A percentile compares a stretch with the other conserved stretches of the same genome.
These are phyloP conservation scores for Helarctos malayanus DNA, from an alignment of 2,797 vertebrate species.

Conservation along the genomic window DNA sequence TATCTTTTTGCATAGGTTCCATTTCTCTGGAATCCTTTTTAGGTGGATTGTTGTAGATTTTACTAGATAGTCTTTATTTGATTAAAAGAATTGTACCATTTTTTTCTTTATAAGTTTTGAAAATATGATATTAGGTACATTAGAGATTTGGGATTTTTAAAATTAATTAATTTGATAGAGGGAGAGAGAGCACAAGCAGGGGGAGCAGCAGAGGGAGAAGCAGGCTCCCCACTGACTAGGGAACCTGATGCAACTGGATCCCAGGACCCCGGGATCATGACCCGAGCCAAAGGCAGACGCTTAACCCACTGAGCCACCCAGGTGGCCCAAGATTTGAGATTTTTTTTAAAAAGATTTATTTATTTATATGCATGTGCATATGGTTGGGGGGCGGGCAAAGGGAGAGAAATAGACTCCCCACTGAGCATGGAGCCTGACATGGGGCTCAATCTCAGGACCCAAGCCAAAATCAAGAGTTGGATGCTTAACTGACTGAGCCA, in stretches of 20 bases:
- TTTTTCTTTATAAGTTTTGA: slow-evolving; percentile 23
- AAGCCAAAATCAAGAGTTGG: background rate
- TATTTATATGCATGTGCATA: background rate
- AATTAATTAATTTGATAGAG: background rate
- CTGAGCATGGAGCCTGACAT: background rate
- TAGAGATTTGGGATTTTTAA: background rate
- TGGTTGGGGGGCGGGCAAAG: background rate
- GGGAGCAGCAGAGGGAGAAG: background rate
- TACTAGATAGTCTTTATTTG: background rate
- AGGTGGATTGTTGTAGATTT: background rate
- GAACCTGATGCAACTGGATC: background rate
- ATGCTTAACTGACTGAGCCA: background rate
- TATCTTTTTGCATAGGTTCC: background rate
- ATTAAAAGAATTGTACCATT: background rate
- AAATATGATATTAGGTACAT: background rate
- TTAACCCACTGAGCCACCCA: background rate
- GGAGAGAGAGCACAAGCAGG: background rate
- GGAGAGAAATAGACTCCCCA: background rate
- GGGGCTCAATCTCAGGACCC: background rate
- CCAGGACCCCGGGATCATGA: background rate
- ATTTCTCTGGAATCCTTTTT: slow-evolving; percentile 55
- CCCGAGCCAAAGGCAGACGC: background rate
- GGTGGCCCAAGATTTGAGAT: background rate
- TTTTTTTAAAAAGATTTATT: background rate
- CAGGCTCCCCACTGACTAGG: background rate